Evolutionary conservation across 2,113 vertebrate species (phyloP).

Genomic region (Montifringilla adamsi): DNA sequence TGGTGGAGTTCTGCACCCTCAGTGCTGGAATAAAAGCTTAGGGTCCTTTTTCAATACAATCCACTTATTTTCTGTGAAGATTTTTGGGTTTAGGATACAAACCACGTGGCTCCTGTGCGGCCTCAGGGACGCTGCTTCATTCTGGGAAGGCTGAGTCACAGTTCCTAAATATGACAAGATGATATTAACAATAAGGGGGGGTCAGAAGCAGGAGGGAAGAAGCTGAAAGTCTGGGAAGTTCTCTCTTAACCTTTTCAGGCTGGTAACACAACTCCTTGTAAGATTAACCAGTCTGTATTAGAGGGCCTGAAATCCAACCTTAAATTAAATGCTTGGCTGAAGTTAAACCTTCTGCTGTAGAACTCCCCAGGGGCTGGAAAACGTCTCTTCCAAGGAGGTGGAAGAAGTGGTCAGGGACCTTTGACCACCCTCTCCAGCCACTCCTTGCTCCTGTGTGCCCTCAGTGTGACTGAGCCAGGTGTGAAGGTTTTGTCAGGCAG

Average conservation of each 20-base stretch:
- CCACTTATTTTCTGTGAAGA: accelerated
- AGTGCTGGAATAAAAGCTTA: neutral
- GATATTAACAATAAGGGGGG: neutral
- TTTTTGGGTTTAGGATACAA: neutral
- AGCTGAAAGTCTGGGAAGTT: neutral
- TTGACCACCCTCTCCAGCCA: accelerated
- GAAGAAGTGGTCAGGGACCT: neutral
- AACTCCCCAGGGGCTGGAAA: neutral
- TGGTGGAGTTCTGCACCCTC: neutral
- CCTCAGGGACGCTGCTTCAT: neutral
- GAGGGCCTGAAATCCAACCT: neutral
- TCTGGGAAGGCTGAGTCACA: neutral
- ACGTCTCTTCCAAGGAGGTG: neutral
- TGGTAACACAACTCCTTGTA: neutral
- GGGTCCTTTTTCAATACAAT: neutral
- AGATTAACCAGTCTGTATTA: neutral
- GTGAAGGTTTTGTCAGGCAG: neutral
- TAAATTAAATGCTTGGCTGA: neutral
- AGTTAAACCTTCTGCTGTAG: neutral
- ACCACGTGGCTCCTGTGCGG: neutral
- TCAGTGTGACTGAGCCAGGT: accelerated
- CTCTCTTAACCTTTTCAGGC: neutral
- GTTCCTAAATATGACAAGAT: neutral
- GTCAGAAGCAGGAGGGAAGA: neutral
- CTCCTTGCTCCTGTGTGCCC: neutral